These are phyloP conservation scores for Coracias cyanogaster DNA, from an alignment of 2,797 vertebrate species.

Conservation along the genomic window DNA sequence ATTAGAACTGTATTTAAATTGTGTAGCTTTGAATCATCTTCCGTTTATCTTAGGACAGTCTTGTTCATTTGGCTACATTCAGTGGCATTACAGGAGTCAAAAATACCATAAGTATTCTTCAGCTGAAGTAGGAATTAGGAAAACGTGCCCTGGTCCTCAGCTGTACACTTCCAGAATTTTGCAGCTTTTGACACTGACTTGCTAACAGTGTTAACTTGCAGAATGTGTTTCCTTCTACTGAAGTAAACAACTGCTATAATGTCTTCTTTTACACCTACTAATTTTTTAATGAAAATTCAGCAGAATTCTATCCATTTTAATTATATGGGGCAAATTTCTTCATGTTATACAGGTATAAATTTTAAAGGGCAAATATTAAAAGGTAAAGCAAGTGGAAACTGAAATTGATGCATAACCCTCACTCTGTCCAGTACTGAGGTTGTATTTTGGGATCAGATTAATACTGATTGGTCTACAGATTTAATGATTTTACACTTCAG, in stretches of 20 bases:
- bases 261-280: neutral
- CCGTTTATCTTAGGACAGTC: neutral
- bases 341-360: neutral
- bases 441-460: neutral
- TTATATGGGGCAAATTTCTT: neutral
- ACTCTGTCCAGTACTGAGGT: neutral
- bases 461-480: neutral
- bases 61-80: neutral
- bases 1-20: neutral
- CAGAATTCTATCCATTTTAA: neutral
- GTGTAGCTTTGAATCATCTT: neutral
- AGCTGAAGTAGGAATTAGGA: neutral
- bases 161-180: neutral
- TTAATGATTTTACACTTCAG: neutral
- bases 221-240: neutral
- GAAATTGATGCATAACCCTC: neutral
- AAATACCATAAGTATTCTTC: slow-evolving; percentile 15
- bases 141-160: neutral
- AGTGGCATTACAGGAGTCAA: neutral
- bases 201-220: neutral
- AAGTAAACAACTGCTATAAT: neutral
- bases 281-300: neutral
- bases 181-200: neutral
- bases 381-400: neutral
- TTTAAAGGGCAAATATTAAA: neutral